These are phyloP conservation scores for Meloidogyne exigua DNA, from an alignment of 1,140 invertebrate genomes.

Conservation along the genomic window DNA sequence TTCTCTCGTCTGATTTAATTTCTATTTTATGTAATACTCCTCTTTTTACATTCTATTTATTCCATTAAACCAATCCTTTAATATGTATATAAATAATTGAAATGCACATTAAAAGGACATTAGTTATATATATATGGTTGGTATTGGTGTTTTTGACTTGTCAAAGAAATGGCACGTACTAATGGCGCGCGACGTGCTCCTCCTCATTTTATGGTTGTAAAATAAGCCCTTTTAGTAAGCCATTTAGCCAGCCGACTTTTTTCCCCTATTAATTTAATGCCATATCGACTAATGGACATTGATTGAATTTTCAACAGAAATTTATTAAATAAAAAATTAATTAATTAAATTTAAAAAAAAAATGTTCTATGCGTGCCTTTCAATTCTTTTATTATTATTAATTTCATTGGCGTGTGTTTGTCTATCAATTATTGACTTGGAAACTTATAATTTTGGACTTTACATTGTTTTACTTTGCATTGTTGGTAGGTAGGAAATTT, in stretches of 20 bases:
- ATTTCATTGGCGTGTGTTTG: constrained; percentile 58
- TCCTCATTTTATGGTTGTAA: neutral
- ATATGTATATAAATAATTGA: neutral
- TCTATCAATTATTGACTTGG: constrained; percentile 61
- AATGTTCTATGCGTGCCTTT: constrained; percentile 63
- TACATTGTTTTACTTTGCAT: constrained; percentile 62
- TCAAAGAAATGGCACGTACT: neutral
- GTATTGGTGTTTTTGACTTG: neutral
- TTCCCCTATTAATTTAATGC: neutral
- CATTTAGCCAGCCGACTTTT: neutral
- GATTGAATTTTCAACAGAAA: neutral
- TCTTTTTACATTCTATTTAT: no score
- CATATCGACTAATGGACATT: neutral
- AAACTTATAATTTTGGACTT: constrained; percentile 62
- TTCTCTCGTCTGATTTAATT: no score
- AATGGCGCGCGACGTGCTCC: neutral
- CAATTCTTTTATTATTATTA: constrained; percentile 55
- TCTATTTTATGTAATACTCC: no score
- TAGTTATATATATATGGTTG: neutral
- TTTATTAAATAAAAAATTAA: neutral
- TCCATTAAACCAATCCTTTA: neutral
- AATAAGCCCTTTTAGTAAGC: neutral
- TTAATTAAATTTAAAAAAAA: neutral
- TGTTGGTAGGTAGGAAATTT: constrained; percentile 50
- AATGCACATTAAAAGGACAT: neutral